A percentile compares a stretch with the other conserved stretches of the same genome.
These are phyloP conservation scores for Columba guinea DNA, from an alignment of 2,797 vertebrate species.

Conservation along the genomic window DNA sequence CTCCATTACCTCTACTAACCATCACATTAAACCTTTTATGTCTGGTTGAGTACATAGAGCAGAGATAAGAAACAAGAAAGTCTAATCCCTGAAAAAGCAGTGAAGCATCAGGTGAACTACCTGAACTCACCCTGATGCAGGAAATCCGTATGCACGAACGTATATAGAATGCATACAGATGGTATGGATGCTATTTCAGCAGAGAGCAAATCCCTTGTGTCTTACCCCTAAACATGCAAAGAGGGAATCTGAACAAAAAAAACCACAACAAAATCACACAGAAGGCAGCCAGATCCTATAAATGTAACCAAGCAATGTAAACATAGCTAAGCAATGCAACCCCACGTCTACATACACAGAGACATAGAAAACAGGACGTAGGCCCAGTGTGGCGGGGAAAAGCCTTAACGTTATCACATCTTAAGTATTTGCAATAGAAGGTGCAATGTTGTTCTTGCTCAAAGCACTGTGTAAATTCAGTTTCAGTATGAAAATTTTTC, in stretches of 20 bases:
- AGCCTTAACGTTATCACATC: not conserved
- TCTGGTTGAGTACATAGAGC: slow-evolving; percentile 54
- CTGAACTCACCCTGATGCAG: not conserved
- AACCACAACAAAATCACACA: not conserved
- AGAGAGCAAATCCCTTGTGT: not conserved
- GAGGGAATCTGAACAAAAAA: not conserved
- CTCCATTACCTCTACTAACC: slow-evolving; percentile 42
- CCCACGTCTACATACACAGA: not conserved
- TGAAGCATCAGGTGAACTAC: not conserved
- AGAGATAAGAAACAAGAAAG: slow-evolving; percentile 61
- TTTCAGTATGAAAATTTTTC: not conserved
- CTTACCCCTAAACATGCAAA: not conserved
- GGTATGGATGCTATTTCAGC: not conserved
- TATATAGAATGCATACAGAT: rapidly evolving
- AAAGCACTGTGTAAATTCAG: not conserved
- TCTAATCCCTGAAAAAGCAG: slow-evolving; percentile 47
- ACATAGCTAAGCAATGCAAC: not conserved
- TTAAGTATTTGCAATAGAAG: not conserved
- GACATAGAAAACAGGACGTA: not conserved
- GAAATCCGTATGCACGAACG: not conserved
- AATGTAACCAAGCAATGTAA: not conserved
- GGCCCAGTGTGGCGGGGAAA: not conserved
- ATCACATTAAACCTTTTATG: not conserved
- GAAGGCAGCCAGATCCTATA: not conserved
- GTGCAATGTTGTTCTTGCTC: not conserved